Evolutionary conservation across 2,797 vertebrate species (phyloP).

Genomic region (Enteromius viviparus): DNA sequence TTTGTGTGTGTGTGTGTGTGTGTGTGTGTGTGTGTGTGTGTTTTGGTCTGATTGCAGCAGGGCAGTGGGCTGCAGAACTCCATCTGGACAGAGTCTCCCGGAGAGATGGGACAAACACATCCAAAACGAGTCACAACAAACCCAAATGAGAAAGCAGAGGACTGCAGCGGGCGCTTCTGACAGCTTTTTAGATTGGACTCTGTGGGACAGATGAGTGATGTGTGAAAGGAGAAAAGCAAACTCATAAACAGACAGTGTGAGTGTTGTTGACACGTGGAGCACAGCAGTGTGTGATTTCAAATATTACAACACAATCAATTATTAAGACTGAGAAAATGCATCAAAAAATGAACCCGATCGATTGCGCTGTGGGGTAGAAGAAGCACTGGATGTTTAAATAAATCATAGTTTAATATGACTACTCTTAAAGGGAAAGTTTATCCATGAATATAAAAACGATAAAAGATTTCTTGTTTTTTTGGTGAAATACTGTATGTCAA

Average conservation of each 20-base stretch:
- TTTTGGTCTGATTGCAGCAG: background rate
- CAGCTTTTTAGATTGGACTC: background rate
- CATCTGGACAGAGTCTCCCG: background rate
- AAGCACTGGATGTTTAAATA: background rate
- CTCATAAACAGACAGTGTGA: constrained; percentile 5
- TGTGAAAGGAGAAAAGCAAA: constrained; percentile 9
- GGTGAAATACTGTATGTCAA: background rate
- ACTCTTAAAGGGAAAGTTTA: background rate
- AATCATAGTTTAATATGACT: background rate
- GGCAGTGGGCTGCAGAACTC: background rate
- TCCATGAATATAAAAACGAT: background rate
- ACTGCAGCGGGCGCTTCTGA: background rate
- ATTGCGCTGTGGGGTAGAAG: background rate
- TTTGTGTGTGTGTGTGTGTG: background rate
- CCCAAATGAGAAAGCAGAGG: background rate
- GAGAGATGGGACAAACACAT: background rate
- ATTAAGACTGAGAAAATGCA: constrained; percentile 23
- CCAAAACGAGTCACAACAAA: background rate
- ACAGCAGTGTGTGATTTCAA: constrained; percentile 12
- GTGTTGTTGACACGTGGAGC: background rate
- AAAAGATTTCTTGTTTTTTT: background rate
- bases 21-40: too few species aligned
- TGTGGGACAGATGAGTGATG: background rate
- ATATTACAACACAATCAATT: constrained; percentile 2
- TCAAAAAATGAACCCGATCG: background rate